These are phyloP conservation scores for Heloderma charlesbogerti DNA, from an alignment of 2,113 vertebrate species.

Conservation along the genomic window DNA sequence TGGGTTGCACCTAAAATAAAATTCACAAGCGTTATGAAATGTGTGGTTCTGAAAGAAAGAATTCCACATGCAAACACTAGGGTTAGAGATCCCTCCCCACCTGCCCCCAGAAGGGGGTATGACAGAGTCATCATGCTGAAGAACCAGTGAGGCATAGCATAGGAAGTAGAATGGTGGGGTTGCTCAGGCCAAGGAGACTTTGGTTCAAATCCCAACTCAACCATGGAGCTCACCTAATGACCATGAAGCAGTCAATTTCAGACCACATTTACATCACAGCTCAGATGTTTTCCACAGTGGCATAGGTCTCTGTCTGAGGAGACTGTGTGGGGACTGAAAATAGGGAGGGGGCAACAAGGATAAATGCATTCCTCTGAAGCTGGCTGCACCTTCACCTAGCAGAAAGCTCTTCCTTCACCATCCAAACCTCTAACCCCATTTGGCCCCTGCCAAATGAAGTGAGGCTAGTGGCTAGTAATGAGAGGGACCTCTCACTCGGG, in stretches of 20 bases:
- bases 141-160: background rate
- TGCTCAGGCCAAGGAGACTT: background rate
- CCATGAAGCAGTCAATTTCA: background rate
- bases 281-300: no score
- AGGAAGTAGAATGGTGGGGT: background rate
- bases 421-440: background rate
- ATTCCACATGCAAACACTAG: background rate
- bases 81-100: background rate
- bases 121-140: background rate
- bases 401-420: background rate
- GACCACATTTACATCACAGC: background rate
- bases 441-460: background rate
- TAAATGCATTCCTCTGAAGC: background rate
- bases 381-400: background rate
- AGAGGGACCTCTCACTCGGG: background rate
- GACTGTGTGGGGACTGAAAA: background rate
- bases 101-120: background rate
- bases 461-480: background rate
- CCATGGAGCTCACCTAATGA: background rate
- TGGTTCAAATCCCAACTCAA: background rate
- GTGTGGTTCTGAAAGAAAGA: background rate
- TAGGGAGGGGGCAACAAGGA: background rate
- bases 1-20: background rate
- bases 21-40: background rate
- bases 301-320: no score